Conservation (phyloP, 2,888 invertebrate genomes). For the Scrobipalpa costella region DNA sequence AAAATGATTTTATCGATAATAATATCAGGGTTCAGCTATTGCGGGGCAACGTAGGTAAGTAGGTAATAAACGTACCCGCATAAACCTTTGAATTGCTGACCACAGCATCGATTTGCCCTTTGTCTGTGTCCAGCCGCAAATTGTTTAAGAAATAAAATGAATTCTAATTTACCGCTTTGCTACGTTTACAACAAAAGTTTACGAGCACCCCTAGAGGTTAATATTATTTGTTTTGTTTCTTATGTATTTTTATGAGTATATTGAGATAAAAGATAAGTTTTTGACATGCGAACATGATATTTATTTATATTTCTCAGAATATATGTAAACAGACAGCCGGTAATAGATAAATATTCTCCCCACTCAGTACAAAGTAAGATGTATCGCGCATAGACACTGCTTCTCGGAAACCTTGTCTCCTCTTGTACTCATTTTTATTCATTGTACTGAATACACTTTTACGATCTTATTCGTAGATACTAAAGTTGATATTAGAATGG, state of each 20-base stretch:
- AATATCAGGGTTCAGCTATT: slow-evolving; percentile 36
- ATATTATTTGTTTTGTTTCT: not conserved
- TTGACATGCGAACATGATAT: not conserved
- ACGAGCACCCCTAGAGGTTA: slow-evolving; percentile 52
- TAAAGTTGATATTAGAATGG: slow-evolving; percentile 8
- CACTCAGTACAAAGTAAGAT: slow-evolving; percentile 47
- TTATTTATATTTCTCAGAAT: not conserved
- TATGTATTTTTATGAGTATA: no score
- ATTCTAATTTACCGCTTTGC: slow-evolving; percentile 78
- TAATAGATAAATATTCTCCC: slow-evolving; percentile 21
- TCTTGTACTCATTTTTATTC: slow-evolving; percentile 59
- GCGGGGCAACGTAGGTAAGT: slow-evolving; percentile 62
- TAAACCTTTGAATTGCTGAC: slow-evolving; percentile 80
- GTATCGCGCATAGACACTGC: slow-evolving; percentile 46
- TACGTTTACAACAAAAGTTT: slow-evolving; percentile 74
- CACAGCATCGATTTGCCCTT: slow-evolving; percentile 73
- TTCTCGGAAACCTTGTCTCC: slow-evolving; percentile 31
- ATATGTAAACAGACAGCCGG: slow-evolving; percentile 11
- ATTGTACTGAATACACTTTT: slow-evolving; percentile 52
- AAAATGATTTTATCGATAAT: slow-evolving; percentile 38
- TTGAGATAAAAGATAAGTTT: not conserved
- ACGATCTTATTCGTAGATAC: not conserved
- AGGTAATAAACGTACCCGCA: slow-evolving; percentile 78
- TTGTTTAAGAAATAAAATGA: slow-evolving; percentile 80
- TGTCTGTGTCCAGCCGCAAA: slow-evolving; percentile 75